Evolutionary conservation across 2,888 invertebrate genomes (phyloP), one percentile per base, ranked within the genome.

Genomic region (Diarsia rubi): DNA sequence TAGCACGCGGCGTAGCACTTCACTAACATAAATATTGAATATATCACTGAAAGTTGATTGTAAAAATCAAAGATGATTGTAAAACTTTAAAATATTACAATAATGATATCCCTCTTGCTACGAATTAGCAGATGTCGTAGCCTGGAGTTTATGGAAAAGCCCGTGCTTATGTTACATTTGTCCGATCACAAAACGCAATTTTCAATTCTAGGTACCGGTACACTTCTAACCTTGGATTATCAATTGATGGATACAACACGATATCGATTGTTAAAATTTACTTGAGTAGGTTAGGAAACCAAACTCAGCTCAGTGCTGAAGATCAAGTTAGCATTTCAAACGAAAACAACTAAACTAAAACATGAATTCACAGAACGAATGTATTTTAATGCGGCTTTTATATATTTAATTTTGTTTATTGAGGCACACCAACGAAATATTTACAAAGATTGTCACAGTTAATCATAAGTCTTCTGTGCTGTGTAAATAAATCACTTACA

Each of bases 1-100:
- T 86, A 86, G 84, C 79, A 64, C 54, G 19, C 24, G 49, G 45
- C 83, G 87, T 87, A 86, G 88, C 83, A 75, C 27, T n/a, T 12
- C 79, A 69, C 62, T 44, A 54, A 47, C 27, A 24, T 37, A 37
- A 5, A 21, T 31, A 24, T 5, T 0, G n/a, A 11, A 27, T 47
- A 62, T 19, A 31, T 31, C 0, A 21, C 19, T 47, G 19, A 24
- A 27, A 57, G 14, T 16, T 27, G 24, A 6, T 24, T 16, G 24
- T 16, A 27, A 54, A 57, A 57, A 6, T 21, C 14, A 59, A 67
- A 68, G 3, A 42, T 14, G 60, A 24, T 6, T 37, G 37, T 37
- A 37, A 37, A 5, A 5, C 6, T 37, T 37, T 37, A 5, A 37
- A 37, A 37, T n/a, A n/a, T n/a, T n/a, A n/a, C n/a, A n/a, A n/a